phyloP scores from a whole-genome alignment of 1,140 invertebrate genomes.

The Trypoxylus dichotomus region DNA sequence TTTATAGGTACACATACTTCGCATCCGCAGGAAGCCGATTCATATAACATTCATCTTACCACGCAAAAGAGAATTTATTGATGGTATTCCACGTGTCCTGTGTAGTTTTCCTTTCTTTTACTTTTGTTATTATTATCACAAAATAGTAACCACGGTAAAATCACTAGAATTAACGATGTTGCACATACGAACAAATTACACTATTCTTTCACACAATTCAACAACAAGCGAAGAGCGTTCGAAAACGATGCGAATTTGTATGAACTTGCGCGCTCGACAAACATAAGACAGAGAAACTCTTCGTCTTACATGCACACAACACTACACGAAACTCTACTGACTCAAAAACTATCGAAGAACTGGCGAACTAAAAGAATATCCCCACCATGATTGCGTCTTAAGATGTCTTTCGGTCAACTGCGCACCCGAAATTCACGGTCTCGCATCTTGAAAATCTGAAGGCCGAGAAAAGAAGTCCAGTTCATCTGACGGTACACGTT shows the following conservation, averaged over 20 bases:
- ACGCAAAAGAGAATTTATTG: background rate
- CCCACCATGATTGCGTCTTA: background rate
- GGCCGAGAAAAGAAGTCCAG: constrained; percentile 11
- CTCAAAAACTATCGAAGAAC: constrained; percentile 13
- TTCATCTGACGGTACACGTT: background rate
- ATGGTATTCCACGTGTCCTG: background rate
- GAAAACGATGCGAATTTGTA: background rate
- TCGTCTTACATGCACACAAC: background rate
- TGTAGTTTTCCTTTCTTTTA: background rate
- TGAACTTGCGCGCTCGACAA: constrained; percentile 4
- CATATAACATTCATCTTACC: constrained; percentile 6
- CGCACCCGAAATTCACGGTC: constrained; percentile 21
- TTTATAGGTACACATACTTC: background rate
- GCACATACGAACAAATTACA: background rate
- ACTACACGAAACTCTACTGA: constrained; percentile 19
- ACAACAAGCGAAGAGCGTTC: background rate
- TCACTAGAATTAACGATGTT: background rate
- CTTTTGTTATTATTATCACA: background rate
- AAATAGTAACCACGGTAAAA: background rate
- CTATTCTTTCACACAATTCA: background rate
- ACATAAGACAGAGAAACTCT: background rate
- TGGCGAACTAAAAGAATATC: constrained; percentile 8
- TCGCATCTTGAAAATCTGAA: constrained; percentile 20
- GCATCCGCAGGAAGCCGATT: background rate
- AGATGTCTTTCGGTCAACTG: constrained; percentile 7